These are phyloP conservation scores for Sebastes vulpes DNA, from an alignment of 2,797 vertebrate species.

Conservation along the genomic window DNA sequence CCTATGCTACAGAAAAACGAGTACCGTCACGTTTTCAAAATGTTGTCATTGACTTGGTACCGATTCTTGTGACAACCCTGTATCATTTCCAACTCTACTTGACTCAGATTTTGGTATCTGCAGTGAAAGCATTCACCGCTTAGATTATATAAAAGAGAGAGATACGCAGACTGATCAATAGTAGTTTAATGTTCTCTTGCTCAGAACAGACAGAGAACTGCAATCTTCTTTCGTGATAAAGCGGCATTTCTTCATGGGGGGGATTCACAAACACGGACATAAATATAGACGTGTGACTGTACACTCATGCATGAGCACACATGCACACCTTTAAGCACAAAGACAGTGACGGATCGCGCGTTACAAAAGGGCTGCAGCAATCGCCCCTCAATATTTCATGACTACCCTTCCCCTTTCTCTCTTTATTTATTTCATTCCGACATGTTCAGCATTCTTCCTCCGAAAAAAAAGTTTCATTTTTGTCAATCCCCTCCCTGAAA, in stretches of 20 bases:
- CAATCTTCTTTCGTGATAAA: neutral
- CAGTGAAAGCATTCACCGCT: neutral
- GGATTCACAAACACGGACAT: neutral
- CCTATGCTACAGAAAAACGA: too few species aligned
- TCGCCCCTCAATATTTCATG: conserved; percentile 72
- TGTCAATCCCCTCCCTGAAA: conserved; percentile 33
- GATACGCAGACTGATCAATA: neutral
- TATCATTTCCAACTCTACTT: neutral
- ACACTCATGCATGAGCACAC: neutral
- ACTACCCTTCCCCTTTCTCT: conserved; percentile 44
- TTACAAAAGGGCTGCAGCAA: conserved; percentile 53
- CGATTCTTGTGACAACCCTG: too few species aligned
- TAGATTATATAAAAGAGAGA: neutral
- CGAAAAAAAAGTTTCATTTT: conserved; percentile 44
- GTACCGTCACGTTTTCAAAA: too few species aligned
- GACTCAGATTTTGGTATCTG: neutral
- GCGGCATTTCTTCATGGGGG: neutral
- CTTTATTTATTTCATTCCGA: conserved; percentile 40
- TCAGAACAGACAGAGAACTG: neutral
- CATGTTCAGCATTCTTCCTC: conserved; percentile 47
- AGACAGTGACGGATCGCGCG: conserved; percentile 34
- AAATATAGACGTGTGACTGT: neutral
- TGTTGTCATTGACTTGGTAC: too few species aligned
- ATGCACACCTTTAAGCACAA: conserved; percentile 13
- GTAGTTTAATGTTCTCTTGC: neutral